Conservation (phyloP, 2,113 vertebrate species). For the Ictalurus punctatus region DNA sequence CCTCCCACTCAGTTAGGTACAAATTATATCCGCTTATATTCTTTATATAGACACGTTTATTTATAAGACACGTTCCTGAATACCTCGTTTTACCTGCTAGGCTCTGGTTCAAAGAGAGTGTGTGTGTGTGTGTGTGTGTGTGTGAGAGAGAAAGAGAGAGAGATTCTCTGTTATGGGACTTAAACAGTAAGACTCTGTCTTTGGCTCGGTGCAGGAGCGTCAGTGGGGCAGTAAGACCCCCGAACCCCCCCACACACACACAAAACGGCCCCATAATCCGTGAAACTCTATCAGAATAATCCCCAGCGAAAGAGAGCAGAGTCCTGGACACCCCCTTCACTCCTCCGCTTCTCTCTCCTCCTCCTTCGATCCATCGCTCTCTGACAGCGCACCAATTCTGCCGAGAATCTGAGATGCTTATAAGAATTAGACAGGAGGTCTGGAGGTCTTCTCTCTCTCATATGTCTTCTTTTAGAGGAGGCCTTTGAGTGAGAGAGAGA, state of each 20-base stretch:
- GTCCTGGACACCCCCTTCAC: conserved; percentile 60
- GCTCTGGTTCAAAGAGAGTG: background rate
- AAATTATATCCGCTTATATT: background rate
- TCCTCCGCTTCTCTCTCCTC: conserved; percentile 55
- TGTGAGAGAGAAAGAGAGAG: background rate
- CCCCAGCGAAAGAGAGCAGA: conserved; percentile 59
- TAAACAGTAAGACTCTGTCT: conserved; percentile 43
- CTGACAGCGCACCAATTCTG: conserved; percentile 52
- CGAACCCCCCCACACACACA: background rate
- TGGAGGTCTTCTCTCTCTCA: conserved; percentile 12
- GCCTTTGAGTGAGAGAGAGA: background rate
- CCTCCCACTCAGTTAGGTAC: background rate
- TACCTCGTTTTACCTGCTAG: background rate
- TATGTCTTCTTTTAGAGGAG: conserved; percentile 1
- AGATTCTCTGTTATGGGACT: background rate
- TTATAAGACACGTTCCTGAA: background rate
- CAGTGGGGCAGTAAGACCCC: conserved; percentile 59
- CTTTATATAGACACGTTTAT: background rate
- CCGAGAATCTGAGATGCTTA: conserved; percentile 68
- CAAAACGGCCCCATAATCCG: conserved; percentile 65
- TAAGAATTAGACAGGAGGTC: conserved; percentile 45
- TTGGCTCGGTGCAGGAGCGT: conserved; percentile 4
- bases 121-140: background rate
- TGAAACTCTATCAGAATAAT: conserved; percentile 80
- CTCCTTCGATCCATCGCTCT: conserved; percentile 46